Base-by-base conservation (phyloP, 2,113 vertebrate genomes). In the Gobius niger region DNA sequence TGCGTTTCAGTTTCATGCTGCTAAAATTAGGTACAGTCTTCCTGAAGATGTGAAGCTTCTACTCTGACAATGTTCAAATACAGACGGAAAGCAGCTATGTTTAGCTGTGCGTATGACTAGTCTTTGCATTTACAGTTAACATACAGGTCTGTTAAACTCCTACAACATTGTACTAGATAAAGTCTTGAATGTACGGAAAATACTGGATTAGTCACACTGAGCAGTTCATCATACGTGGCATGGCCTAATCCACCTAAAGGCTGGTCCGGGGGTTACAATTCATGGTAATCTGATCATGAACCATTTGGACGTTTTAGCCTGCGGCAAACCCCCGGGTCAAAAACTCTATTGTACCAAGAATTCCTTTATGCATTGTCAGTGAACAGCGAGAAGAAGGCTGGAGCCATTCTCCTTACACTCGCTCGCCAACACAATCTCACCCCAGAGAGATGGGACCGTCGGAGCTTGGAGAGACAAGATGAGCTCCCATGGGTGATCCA, bases 401-500 rank as follows among this genome's bases (percentile, higher is more conserved):
- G 0, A 60, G 5, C 65, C 68, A 15, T 54, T 14, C 41, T 7
- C 52, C 44, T 34, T 44, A 7, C 63, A 34, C 34, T 13, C 44
- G 11, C 59, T 63, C 16, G 7, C 71, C 61, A 63, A 49, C 65
- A 68, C 46, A 65, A 61, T 51, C 65, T 46, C n/a, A 50, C 65
- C 54, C 14, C 4, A 5, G 82, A 73, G 81, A 81, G 72, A 67
- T 78, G 81, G 83, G 60, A 82, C 73, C 56, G 73, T 0, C 65
- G 73, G 83, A 60, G 67, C 74, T 75, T 67, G 66, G 69, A 75
- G 76, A 72, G 75, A 69, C 34, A 68, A 82, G 75, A 84, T 78
- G 67, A 78, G 72, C 74, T 83, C 86, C 75, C 61, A 5, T 56
- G 57, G 81, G 83, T 76, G 66, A 75, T 68, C 78, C 79, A 68